phyloP scores from a whole-genome alignment of 2,797 vertebrate genomes.

The Hemibagrus guttatus region DNA sequence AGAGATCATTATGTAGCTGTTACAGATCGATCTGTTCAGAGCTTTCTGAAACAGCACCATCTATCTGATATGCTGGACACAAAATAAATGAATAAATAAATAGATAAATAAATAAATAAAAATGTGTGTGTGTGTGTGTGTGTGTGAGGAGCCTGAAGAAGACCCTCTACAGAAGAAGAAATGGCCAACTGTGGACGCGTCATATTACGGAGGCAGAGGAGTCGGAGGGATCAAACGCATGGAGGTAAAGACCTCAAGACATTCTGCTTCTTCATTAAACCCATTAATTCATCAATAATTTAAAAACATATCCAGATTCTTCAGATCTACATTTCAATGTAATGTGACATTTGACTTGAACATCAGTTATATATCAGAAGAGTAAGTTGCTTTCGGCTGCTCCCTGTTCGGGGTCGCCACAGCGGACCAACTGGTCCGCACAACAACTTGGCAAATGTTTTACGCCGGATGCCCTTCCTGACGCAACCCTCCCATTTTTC shows the following conservation, averaged over 20 bases:
- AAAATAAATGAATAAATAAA: neutral
- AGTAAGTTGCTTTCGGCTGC: too few relatives aligned
- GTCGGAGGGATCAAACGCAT: constrained; percentile 91
- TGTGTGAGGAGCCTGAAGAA: constrained; percentile 73
- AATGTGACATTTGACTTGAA: neutral
- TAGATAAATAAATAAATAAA: too few relatives aligned
- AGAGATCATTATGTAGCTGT: neutral
- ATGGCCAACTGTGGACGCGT: constrained; percentile 88
- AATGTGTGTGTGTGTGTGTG: constrained; percentile 35
- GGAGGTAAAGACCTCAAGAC: constrained; percentile 78
- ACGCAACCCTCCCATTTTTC: too few relatives aligned
- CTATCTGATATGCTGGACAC: neutral
- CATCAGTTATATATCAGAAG: neutral
- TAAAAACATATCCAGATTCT: neutral
- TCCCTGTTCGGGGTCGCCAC: too few relatives aligned
- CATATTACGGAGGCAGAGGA: constrained; percentile 86
- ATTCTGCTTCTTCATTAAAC: neutral
- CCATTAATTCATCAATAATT: neutral
- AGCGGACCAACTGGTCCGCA: too few relatives aligned
- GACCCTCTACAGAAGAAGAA: constrained; percentile 78
- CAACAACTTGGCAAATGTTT: too few relatives aligned
- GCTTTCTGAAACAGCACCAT: neutral
- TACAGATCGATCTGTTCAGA: too few relatives aligned
- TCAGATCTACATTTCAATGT: neutral
- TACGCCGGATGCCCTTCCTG: too few relatives aligned